These are phyloP conservation scores for Dolichomitus sp. DNA, from an alignment of 2,888 invertebrate species.

Conservation along the genomic window DNA sequence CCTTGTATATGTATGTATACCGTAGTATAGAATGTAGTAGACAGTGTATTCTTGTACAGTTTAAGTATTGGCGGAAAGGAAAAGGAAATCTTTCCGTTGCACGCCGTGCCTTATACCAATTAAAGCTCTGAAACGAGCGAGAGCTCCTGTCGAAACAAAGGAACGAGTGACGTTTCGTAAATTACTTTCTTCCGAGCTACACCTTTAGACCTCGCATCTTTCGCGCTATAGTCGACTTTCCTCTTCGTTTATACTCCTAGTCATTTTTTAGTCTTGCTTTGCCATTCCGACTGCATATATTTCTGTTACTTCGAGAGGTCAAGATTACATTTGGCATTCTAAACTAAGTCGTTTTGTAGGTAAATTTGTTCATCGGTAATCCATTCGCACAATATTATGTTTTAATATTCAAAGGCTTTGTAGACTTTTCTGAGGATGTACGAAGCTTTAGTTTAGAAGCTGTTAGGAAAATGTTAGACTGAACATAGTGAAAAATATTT, in stretches of 20 bases:
- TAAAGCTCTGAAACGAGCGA: conserved; percentile 65
- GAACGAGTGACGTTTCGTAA: conserved; percentile 75
- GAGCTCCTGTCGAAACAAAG: conserved; percentile 73
- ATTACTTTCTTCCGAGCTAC: conserved; percentile 74
- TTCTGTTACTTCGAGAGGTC: neutral
- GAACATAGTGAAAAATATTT: no score
- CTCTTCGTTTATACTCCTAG: conserved; percentile 37
- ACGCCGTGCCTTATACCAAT: conserved; percentile 59
- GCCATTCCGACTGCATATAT: neutral
- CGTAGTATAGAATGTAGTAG: neutral
- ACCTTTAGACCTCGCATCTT: conserved; percentile 28
- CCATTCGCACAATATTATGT: neutral
- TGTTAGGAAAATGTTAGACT: no score
- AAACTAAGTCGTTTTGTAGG: neutral
- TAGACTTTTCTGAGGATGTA: neutral
- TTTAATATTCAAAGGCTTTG: neutral
- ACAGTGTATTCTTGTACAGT: conserved; percentile 13
- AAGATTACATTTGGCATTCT: neutral
- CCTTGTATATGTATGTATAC: neutral
- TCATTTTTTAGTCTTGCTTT: neutral
- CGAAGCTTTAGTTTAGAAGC: no score
- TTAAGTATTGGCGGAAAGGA: conserved; percentile 20
- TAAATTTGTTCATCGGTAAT: neutral
- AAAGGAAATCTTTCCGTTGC: conserved; percentile 47
- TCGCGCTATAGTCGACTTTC: conserved; percentile 26